Evolutionary conservation across 2,797 vertebrate genomes (phyloP).

Genomic region (Periparus ater): DNA sequence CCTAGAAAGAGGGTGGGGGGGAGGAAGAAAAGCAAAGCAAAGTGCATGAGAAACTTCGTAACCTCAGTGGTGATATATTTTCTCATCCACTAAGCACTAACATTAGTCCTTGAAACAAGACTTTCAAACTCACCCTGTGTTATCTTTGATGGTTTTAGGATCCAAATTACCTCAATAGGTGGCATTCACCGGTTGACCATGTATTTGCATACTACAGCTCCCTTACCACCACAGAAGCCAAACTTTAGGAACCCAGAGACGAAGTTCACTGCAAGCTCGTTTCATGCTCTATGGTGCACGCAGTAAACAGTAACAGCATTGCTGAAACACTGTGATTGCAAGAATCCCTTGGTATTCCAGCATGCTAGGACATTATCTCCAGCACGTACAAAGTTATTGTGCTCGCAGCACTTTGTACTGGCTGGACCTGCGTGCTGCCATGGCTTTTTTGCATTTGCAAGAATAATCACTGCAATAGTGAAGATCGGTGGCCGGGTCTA

Average conservation of each 20-base stretch:
- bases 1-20: neutral
- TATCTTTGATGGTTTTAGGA: neutral
- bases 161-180: rapidly evolving
- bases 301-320: neutral
- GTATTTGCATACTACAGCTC: neutral
- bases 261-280: neutral
- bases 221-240: neutral
- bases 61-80: neutral
- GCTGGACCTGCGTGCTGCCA: rapidly evolving
- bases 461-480: rapidly evolving
- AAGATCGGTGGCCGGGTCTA: neutral
- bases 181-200: neutral
- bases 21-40: neutral
- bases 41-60: neutral
- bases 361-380: rapidly evolving
- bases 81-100: neutral
- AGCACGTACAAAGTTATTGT: rapidly evolving
- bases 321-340: neutral
- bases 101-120: neutral
- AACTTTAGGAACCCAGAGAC: neutral
- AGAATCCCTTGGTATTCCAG: neutral
- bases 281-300: rapidly evolving
- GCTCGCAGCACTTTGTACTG: rapidly evolving
- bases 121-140: neutral
- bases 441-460: neutral